Evolutionary conservation across 92 coral and sea anemone genomes (phyloP).

Genomic region (Bergia puertoricense): DNA sequence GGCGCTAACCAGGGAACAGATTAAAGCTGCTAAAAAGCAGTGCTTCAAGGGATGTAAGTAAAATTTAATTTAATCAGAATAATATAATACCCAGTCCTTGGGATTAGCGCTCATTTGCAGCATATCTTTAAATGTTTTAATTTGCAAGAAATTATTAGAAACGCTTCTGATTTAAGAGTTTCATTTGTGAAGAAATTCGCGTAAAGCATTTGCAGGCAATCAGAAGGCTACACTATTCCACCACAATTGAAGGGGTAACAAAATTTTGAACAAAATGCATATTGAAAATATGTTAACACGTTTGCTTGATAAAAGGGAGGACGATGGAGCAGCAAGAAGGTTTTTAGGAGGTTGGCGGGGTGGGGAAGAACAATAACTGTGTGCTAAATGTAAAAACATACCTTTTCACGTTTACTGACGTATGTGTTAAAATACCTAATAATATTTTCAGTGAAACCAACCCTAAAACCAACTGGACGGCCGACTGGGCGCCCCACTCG

Average conservation of each 20-base stretch:
- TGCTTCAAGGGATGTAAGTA: conserved; percentile 82
- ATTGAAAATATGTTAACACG: no score
- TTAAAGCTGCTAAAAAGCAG: conserved; percentile 66
- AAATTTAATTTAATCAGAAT: background rate
- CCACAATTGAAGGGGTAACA: background rate
- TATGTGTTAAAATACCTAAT: background rate
- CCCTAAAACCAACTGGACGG: conserved; percentile 7
- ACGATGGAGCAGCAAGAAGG: no score
- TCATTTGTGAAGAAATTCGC: background rate
- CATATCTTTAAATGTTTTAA: no score
- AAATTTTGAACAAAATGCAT: no score
- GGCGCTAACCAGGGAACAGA: conserved; percentile 61
- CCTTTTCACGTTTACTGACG: background rate
- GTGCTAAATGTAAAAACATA: background rate
- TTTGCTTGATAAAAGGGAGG: no score
- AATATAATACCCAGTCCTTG: background rate
- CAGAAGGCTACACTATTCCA: background rate
- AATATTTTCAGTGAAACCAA: conserved; percentile 17
- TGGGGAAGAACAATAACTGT: background rate
- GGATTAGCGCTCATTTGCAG: background rate
- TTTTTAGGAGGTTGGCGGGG: no score
- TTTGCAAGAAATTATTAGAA: no score
- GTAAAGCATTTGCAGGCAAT: background rate
- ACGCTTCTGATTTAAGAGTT: background rate
- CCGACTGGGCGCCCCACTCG: conserved; percentile 19